These are phyloP conservation scores for Psophia crepitans DNA, from an alignment of 2,113 vertebrate genomes.

Conservation along the genomic window DNA sequence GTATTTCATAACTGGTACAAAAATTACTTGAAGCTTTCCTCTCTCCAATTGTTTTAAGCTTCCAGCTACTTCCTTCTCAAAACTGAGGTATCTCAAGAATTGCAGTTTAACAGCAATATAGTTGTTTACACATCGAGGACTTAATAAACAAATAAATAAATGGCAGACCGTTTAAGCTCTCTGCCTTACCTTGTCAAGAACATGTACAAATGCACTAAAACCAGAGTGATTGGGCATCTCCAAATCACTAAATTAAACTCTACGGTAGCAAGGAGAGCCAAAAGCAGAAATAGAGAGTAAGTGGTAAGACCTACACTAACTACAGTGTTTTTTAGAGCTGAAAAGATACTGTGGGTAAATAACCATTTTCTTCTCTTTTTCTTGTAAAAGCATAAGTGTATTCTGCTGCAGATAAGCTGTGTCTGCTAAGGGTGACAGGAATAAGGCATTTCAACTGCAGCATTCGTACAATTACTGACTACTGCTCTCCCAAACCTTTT, in stretches of 20 bases:
- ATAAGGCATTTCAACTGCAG: not conserved
- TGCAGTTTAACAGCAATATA: not conserved
- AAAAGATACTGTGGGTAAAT: not conserved
- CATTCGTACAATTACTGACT: not conserved
- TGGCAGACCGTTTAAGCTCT: not conserved
- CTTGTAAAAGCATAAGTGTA: not conserved
- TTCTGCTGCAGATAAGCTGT: not conserved
- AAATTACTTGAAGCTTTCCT: not conserved
- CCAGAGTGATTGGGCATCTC: not conserved
- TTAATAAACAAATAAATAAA: not conserved
- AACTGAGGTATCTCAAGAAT: not conserved
- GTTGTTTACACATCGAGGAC: not conserved
- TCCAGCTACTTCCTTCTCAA: not conserved
- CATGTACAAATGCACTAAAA: not conserved
- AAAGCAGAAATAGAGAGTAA: not conserved
- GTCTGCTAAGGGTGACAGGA: not conserved
- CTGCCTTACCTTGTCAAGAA: not conserved
- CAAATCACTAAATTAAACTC: not conserved
- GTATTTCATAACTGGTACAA: not conserved
- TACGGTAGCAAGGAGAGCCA: not conserved
- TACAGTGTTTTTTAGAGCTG: not conserved
- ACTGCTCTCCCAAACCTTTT: constrained; percentile 29
- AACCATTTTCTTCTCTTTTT: not conserved
- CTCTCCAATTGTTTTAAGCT: not conserved
- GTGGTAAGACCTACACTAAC: not conserved